Percentiles rank a stretch among this genome's conserved stretches.
Evolutionary conservation across 2,888 invertebrate species (phyloP).

Genomic region (Drosophila maculinotata): DNA sequence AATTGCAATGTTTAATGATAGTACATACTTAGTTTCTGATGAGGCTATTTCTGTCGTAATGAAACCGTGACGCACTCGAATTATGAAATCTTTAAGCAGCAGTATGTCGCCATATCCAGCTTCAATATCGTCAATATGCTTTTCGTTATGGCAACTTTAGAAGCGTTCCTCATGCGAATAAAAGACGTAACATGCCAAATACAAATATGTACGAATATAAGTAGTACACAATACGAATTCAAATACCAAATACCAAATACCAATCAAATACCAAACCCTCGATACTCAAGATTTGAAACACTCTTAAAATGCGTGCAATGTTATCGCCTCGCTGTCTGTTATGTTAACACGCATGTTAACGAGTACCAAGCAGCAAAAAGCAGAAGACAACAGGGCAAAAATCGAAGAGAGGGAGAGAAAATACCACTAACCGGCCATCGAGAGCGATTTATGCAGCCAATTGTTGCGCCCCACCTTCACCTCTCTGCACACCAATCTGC

Average conservation of each 20-base stretch:
- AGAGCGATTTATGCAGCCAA: constrained; percentile 58
- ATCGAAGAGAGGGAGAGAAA: constrained; percentile 55
- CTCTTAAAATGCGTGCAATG: constrained; percentile 35
- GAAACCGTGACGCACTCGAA: constrained; percentile 60
- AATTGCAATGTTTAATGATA: constrained; percentile 5
- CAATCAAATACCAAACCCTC: too few species aligned
- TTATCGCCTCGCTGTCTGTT: constrained; percentile 17
- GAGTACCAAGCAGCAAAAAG: constrained; percentile 32
- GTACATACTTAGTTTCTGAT: constrained; percentile 26
- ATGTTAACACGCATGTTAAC: constrained; percentile 71
- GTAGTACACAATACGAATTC: not conserved
- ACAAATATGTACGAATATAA: not conserved
- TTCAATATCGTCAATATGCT: constrained; percentile 12
- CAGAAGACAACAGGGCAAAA: constrained; percentile 30
- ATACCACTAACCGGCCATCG: constrained; percentile 38
- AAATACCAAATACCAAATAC: constrained; percentile 8
- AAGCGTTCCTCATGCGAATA: constrained; percentile 50
- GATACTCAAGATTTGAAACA: constrained; percentile 38
- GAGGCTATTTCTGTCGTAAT: constrained; percentile 46
- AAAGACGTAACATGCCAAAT: constrained; percentile 2
- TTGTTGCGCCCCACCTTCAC: constrained; percentile 40
- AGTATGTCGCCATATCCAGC: not conserved
- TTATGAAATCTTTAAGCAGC: constrained; percentile 29
- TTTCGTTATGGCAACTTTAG: constrained; percentile 28
- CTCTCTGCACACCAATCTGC: constrained; percentile 10